These are phyloP conservation scores for Rhagonycha lutea DNA, from an alignment of 2,888 invertebrate species.

Conservation along the genomic window DNA sequence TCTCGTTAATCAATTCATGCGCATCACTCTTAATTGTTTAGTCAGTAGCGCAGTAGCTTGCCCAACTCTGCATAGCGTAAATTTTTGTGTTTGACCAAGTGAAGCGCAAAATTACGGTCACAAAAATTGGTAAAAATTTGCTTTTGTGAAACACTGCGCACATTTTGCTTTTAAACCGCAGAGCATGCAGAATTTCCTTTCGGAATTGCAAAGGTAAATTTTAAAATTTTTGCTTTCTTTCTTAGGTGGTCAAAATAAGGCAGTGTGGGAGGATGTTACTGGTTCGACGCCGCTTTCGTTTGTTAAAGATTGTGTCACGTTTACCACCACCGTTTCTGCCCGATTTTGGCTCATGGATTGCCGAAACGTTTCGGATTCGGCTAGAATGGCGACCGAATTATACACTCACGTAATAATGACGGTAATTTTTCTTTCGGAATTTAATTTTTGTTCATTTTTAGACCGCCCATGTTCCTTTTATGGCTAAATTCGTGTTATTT, in stretches of 20 bases:
- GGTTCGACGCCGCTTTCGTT: slow-evolving; percentile 96
- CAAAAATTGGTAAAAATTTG: not conserved
- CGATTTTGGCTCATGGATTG: slow-evolving; percentile 99
- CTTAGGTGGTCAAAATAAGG: slow-evolving; percentile 88
- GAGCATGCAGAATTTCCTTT: not conserved
- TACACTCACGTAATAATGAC: slow-evolving; percentile 73
- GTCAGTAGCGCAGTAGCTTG: not conserved
- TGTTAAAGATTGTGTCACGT: slow-evolving; percentile 95
- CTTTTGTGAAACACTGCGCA: not conserved
- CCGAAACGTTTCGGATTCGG: slow-evolving; percentile 90
- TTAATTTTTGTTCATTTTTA: slow-evolving; percentile 37
- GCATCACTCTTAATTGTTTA: too few relatives aligned
- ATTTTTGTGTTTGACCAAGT: not conserved
- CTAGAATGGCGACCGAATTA: slow-evolving; percentile 94
- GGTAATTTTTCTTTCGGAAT: not conserved
- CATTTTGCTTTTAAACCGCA: not conserved
- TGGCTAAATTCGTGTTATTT: slow-evolving; percentile 97
- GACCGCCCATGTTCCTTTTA: slow-evolving; percentile 87
- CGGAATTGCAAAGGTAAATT: not conserved
- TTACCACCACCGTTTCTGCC: slow-evolving; percentile 98
- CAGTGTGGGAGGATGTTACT: slow-evolving; percentile 99
- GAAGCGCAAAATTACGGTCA: not conserved
- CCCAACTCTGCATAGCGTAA: not conserved
- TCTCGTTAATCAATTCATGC: too few relatives aligned
- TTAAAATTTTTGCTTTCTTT: slow-evolving; percentile 13